Conservation (phyloP, 2,888 invertebrate species). For the Itoplectis maculator region DNA sequence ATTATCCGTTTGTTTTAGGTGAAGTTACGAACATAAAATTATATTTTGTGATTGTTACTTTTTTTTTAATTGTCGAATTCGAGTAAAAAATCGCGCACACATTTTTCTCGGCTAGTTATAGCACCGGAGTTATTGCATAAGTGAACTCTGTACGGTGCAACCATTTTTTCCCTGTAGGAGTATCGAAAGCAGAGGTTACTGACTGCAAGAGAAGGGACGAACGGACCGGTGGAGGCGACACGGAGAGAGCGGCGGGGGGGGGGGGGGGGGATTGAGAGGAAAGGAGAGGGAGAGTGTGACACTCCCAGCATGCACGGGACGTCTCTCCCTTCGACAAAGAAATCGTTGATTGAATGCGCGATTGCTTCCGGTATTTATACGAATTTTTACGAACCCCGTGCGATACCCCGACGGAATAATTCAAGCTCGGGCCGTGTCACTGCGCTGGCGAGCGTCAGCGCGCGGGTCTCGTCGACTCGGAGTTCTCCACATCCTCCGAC, state of each 20-base stretch:
- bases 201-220: slow-evolving; percentile 64
- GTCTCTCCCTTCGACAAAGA: slow-evolving; percentile 73
- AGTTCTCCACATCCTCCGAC: slow-evolving; percentile 4
- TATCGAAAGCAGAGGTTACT: slow-evolving; percentile 62
- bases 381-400: slow-evolving; percentile 70
- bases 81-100: not conserved
- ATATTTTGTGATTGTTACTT: too few relatives aligned
- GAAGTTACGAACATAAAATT: too few relatives aligned
- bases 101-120: not conserved
- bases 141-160: not conserved
- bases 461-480: slow-evolving; percentile 11
- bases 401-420: slow-evolving; percentile 71
- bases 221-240: slow-evolving; percentile 43
- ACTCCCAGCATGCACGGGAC: slow-evolving; percentile 69
- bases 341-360: slow-evolving; percentile 75
- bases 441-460: slow-evolving; percentile 20
- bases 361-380: slow-evolving; percentile 75
- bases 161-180: slow-evolving; percentile 17
- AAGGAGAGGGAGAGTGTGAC: slow-evolving; percentile 50
- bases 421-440: slow-evolving; percentile 65
- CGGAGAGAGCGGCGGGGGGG: slow-evolving; percentile 22
- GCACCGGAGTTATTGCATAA: not conserved
- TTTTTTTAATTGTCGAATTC: not conserved
- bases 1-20: too few relatives aligned
- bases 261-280: slow-evolving; percentile 14